phyloP scores from a whole-genome alignment of 2,113 vertebrate genomes.

The Buteo buteo region DNA sequence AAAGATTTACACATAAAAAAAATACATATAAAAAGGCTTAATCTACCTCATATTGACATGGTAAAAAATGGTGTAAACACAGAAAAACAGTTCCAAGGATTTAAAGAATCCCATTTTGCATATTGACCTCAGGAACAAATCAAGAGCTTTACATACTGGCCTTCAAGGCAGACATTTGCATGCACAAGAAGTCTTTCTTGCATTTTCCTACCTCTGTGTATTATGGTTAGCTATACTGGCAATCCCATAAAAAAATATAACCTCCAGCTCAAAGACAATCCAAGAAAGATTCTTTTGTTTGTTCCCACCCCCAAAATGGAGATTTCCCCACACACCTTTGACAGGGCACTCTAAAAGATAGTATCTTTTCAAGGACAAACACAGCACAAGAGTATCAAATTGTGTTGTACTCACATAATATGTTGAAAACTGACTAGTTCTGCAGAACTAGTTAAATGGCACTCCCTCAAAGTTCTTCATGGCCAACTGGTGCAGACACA shows the following conservation, averaged over 20 bases:
- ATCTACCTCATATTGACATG: background rate
- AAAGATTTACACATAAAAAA: background rate
- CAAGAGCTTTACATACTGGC: background rate
- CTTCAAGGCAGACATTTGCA: background rate
- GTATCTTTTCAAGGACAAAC: background rate
- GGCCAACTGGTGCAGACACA: background rate
- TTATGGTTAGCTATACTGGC: background rate
- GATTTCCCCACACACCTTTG: too few relatives aligned
- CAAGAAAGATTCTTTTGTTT: background rate
- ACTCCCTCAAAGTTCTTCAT: background rate
- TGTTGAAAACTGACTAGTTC: background rate
- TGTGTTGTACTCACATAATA: background rate
- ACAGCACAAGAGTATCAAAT: background rate
- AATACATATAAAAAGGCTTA: background rate
- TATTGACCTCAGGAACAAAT: background rate
- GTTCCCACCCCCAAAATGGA: background rate
- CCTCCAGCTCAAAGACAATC: background rate
- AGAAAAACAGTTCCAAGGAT: background rate
- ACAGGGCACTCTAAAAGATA: background rate
- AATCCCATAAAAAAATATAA: background rate
- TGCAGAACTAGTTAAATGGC: background rate
- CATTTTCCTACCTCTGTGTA: background rate
- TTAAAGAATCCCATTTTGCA: background rate
- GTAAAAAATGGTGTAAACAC: background rate
- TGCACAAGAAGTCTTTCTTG: background rate